These are phyloP conservation scores for Brenthis hecate DNA, from an alignment of 2,888 invertebrate species.

Conservation along the genomic window DNA sequence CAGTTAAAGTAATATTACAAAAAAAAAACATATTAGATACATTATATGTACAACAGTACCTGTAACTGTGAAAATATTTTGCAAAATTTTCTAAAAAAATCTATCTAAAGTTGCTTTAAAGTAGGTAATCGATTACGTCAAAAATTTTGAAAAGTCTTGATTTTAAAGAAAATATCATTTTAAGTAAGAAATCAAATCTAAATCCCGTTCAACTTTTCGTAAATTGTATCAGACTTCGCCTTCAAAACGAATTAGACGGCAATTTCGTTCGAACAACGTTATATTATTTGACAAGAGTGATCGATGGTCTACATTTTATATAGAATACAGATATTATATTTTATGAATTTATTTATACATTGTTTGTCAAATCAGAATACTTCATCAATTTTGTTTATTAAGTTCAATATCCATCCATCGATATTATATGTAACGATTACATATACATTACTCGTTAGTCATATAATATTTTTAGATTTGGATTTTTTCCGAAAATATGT, in stretches of 20 bases:
- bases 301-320: constrained; percentile 21
- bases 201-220: constrained; percentile 23
- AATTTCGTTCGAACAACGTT: constrained; percentile 32
- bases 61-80: no score
- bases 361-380: neutral
- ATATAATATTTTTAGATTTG: no score
- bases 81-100: no score
- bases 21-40: no score
- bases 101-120: no score
- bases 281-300: constrained; percentile 26
- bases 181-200: constrained; percentile 22
- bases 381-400: constrained; percentile 12
- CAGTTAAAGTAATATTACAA: no score
- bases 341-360: neutral
- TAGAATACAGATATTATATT: constrained; percentile 1
- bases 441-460: no score
- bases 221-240: constrained; percentile 31
- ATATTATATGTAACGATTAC: no score
- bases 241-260: constrained; percentile 31
- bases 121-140: no score
- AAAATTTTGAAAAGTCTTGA: neutral
- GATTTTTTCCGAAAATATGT: no score
- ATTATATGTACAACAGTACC: no score
- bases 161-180: constrained; percentile 23
- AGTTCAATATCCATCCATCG: neutral